Evolutionary conservation across 1,140 invertebrate genomes (phyloP), one percentile per base, ranked within the genome.

Genomic region (Hestina assimilis): DNA sequence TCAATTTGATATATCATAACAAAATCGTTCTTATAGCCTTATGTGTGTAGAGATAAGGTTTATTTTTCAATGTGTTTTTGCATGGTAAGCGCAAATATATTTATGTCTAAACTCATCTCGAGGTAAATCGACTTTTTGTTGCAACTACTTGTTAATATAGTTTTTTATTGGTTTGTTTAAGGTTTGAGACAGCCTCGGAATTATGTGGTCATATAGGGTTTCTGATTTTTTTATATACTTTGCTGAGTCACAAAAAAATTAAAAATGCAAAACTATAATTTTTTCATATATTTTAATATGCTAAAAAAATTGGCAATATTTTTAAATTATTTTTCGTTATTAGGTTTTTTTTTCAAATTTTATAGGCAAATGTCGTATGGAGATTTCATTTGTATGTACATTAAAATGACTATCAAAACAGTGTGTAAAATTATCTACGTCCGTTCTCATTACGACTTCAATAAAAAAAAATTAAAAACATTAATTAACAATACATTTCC

Each of bases 61-160:
- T 7, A 47, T 21, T 47, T 47, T 47, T 31, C 14, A 47, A 21
- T 23, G 29, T 4, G 5, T 21, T 21, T 12, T 3, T 5, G 3
- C 4, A 6, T 14, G 8, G 3, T 7, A 23, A 9, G n/a, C 33
- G 26, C 29, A 48, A 3, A 29, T 21, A 33, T 3, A 3, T 35
- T 33, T 48, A 11, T 33, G 45, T 8, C 12, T 2, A 38, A 20
- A 52, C 57, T 57, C 31, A 53, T 57, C 48, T 57, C 40, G n/a
- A 14, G 11, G 38, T 41, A 51, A 28, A 55, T 29, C 47, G 28
- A 59, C 69, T 77, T 81, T 74, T 72, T 64, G 61, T 72, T 57
- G 59, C 60, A 72, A 72, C 76, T 79, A 79, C 76, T 69, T 72
- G 64, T 69, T 81, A 79, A 78, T 78, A 72, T 78, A 60, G 73